Evolutionary conservation across 2,888 invertebrate genomes (phyloP), one percentile per base, ranked within the genome.

Genomic region (Sarcophaga rosellei): DNA sequence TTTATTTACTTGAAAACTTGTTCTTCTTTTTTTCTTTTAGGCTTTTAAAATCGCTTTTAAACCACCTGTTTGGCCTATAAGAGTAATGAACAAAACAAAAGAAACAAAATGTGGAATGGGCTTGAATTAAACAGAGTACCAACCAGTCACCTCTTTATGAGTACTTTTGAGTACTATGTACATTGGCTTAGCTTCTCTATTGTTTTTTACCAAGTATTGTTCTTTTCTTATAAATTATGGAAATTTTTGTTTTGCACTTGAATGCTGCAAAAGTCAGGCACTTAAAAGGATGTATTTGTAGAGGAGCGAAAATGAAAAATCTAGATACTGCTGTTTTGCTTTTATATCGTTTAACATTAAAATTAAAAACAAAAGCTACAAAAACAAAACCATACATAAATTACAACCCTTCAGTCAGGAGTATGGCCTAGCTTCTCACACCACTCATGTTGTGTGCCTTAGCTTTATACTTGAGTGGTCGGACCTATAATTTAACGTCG

Each of bases 161-260:
- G 15, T 72, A 57, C 62, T 21, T 23, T 23, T 23, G 23, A 23
- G 23, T 23, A 23, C 4, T 3, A 4, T n/a, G n/a, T 65, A 10
- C 61, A 21, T 44, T 25, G 45, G 45, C 70, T 72, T 66, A 59
- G n/a, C 35, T 20, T 65, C 66, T 23, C 25, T 59, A 65, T n/a
- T 57, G 35, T 53, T 11, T 68, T 68, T 47, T 62, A 63, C 25
- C 23, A 70, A 70, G 65, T 53, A 72, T 77, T 69, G 45, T 76
- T 59, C 44, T 78, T 17, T 61, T 73, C 76, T 80, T 80, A 25
- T 0, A 80, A 80, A 66, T 84, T 80, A 79, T 74, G 79, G 45
- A 79, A 79, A 84, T 75, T 78, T 68, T 57, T 78, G 68, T 63
- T 81, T 62, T 35, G 35, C 35, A 35, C 47, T 75, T 81, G 53